Evolutionary conservation across 1,140 invertebrate species (phyloP).

Genomic region (Drosophila lacertosa): DNA sequence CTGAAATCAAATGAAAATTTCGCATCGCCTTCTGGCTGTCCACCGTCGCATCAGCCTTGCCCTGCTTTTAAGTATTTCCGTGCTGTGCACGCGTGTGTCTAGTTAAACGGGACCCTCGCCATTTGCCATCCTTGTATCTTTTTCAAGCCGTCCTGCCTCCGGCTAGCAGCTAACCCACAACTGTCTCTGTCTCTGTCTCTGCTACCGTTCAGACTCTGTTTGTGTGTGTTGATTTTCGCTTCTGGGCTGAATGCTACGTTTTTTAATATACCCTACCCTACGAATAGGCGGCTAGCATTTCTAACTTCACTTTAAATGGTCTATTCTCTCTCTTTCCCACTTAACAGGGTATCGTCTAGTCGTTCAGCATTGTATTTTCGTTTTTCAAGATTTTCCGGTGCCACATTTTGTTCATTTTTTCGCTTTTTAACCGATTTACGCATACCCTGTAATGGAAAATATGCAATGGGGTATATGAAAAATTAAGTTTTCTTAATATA

Average conservation of each 20-base stretch:
- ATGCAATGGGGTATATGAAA: neutral
- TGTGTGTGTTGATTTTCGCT: conserved; percentile 69
- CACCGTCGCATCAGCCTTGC: neutral
- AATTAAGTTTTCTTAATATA: too few species aligned
- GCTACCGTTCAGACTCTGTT: conserved; percentile 6
- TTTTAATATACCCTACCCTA: neutral
- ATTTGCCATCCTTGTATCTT: conserved; percentile 23
- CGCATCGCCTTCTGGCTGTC: conserved; percentile 4
- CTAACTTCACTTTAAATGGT: neutral
- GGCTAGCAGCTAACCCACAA: conserved; percentile 34
- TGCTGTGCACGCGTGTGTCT: conserved; percentile 40
- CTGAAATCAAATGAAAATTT: conserved; percentile 54
- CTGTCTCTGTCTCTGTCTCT: conserved; percentile 13
- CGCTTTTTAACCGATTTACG: conserved; percentile 8
- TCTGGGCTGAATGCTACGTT: conserved; percentile 49
- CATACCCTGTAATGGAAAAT: neutral
- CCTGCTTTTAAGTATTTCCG: conserved; percentile 61
- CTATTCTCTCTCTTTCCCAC: neutral
- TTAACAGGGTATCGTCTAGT: conserved; percentile 1
- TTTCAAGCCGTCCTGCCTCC: conserved; percentile 51
- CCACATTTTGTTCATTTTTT: conserved; percentile 6
- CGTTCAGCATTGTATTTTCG: conserved; percentile 16
- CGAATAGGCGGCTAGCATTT: too few species aligned
- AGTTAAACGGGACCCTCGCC: conserved; percentile 20
- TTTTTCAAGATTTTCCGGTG: conserved; percentile 61